Percentiles rank a stretch among this genome's conserved stretches.
Conservation (phyloP, 1,140 invertebrate species). For the Neodiprion lecontei region DNA sequence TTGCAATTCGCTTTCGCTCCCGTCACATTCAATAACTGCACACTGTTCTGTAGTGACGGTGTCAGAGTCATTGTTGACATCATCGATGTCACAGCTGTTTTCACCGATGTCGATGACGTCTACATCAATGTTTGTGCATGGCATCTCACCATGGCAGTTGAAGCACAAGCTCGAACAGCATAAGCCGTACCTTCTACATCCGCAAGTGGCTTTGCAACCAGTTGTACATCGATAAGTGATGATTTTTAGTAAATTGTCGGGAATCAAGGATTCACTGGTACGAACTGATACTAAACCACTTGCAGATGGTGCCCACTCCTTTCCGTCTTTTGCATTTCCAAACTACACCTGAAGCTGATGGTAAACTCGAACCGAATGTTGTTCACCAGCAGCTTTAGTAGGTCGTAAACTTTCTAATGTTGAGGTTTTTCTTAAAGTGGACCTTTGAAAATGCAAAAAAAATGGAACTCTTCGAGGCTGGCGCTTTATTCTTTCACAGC, state of each 20-base stretch:
- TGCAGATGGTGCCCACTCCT: constrained; percentile 21
- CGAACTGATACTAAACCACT: constrained; percentile 12
- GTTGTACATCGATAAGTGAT: constrained; percentile 28
- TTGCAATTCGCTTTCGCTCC: constrained; percentile 10
- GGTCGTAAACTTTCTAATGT: constrained; percentile 28
- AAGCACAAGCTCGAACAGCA: constrained; percentile 23
- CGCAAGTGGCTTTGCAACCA: constrained; percentile 20
- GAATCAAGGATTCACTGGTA: constrained; percentile 13
- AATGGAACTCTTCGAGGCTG: constrained; percentile 14
- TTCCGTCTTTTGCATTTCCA: constrained; percentile 21
- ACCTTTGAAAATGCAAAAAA: neutral
- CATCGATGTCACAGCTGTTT: constrained; percentile 4
- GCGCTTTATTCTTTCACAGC: constrained; percentile 8
- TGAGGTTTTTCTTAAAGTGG: constrained; percentile 11
- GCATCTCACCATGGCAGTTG: constrained; percentile 22
- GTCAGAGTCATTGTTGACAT: constrained; percentile 4
- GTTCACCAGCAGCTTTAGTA: constrained; percentile 23
- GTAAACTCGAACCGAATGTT: constrained; percentile 27
- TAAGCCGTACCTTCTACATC: constrained; percentile 22
- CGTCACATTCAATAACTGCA: neutral
- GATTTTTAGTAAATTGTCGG: constrained; percentile 20
- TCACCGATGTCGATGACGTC: constrained; percentile 6
- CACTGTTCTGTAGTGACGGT: constrained; percentile 11
- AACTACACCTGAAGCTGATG: constrained; percentile 23
- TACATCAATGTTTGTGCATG: constrained; percentile 9